These are phyloP conservation scores for Monochamus alternatus DNA, from an alignment of 2,888 invertebrate genomes.

Conservation along the genomic window DNA sequence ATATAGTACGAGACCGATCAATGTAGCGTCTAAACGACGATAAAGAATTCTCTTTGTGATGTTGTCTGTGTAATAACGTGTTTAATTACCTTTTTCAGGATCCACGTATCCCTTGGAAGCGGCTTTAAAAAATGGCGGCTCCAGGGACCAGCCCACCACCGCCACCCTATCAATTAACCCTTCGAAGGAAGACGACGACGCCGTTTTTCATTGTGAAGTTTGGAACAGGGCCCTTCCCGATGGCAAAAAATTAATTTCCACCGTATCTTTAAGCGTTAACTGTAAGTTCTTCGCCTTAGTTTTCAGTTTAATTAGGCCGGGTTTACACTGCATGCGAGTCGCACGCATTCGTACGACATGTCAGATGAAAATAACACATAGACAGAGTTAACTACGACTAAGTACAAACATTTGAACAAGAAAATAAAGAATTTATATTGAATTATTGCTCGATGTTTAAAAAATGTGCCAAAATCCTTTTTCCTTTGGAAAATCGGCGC, in stretches of 20 bases:
- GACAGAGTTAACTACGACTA: no score
- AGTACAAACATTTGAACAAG: no score
- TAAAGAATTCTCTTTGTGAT: slow-evolving; percentile 13
- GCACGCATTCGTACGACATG: neutral
- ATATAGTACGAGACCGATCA: neutral
- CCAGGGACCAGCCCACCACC: slow-evolving; percentile 82
- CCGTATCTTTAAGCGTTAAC: slow-evolving; percentile 88
- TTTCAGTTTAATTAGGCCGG: neutral
- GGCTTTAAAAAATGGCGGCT: slow-evolving; percentile 79
- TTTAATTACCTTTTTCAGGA: slow-evolving; percentile 69
- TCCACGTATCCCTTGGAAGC: slow-evolving; percentile 82
- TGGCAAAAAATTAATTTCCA: slow-evolving; percentile 79
- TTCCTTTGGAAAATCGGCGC: no score
- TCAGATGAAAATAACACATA: neutral
- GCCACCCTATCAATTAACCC: slow-evolving; percentile 85
- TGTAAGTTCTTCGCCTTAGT: slow-evolving; percentile 78
- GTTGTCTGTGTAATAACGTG: slow-evolving; percentile 15
- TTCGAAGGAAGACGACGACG: slow-evolving; percentile 87
- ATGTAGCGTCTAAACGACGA: slow-evolving; percentile 13
- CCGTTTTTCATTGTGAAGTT: slow-evolving; percentile 88
- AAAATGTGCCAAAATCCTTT: no score
- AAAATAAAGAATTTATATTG: no score
- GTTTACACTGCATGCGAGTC: neutral
- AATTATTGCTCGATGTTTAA: no score
- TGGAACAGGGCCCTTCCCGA: slow-evolving; percentile 88